Evolutionary conservation across 1,140 invertebrate genomes (phyloP).

Genomic region (Elysia chlorotica): DNA sequence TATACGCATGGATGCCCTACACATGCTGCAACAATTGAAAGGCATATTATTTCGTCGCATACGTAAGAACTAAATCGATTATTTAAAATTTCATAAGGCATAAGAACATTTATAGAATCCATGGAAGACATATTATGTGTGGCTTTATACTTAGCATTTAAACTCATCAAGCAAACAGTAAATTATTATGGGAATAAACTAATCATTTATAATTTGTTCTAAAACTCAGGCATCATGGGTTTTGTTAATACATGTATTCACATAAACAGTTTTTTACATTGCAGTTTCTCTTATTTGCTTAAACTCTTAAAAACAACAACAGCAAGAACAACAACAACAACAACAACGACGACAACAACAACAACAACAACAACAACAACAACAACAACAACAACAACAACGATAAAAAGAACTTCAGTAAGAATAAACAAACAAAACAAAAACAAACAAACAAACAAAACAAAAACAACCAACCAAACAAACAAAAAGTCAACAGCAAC

Average conservation of each 20-base stretch:
- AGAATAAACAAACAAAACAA: too few relatives aligned
- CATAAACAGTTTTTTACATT: not conserved
- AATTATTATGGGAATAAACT: too few relatives aligned
- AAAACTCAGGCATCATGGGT: not conserved
- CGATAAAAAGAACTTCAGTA: too few relatives aligned
- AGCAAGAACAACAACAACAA: not conserved
- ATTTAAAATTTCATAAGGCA: not conserved
- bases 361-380: not conserved
- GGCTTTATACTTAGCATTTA: not conserved
- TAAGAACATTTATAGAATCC: not conserved
- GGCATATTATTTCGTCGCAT: too few relatives aligned
- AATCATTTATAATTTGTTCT: too few relatives aligned
- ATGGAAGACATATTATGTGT: not conserved
- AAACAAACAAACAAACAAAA: too few relatives aligned
- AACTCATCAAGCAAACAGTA: not conserved
- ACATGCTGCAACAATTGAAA: too few relatives aligned
- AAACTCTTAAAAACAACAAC: not conserved
- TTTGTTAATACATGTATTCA: not conserved
- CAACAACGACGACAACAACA: not conserved
- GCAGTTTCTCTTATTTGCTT: not conserved
- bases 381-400: too few relatives aligned
- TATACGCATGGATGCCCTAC: too few relatives aligned
- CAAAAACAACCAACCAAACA: too few relatives aligned
- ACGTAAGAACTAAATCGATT: too few relatives aligned
- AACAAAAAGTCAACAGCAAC: too few relatives aligned